phyloP scores from a whole-genome alignment of 2,797 vertebrate species.

The Sebastes jordani region DNA sequence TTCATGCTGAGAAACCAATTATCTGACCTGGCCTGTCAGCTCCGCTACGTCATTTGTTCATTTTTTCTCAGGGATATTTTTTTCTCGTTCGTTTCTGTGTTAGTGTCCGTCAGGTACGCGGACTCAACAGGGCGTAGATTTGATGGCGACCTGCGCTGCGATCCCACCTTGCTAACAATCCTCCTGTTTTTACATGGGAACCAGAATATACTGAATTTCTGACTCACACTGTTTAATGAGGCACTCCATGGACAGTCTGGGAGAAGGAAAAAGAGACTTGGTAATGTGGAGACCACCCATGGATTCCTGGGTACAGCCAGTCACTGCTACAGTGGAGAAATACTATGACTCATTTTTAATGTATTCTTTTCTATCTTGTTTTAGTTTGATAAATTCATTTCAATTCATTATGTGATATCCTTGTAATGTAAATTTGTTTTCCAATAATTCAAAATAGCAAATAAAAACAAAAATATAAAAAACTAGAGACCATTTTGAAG shows the following conservation, averaged over 20 bases:
- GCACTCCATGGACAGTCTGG: not conserved
- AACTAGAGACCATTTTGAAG: too few relatives aligned
- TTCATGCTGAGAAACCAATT: constrained; percentile 58
- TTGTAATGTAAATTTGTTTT: not conserved
- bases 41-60: not conserved
- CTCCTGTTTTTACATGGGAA: constrained; percentile 7
- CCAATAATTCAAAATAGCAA: not conserved
- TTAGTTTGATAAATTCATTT: not conserved
- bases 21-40: constrained; percentile 35
- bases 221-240: constrained; percentile 39
- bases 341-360: not conserved
- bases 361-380: not conserved
- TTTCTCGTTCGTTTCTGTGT: not conserved
- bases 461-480: not conserved
- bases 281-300: not conserved
- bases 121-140: constrained; percentile 13
- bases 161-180: constrained; percentile 24
- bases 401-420: not conserved
- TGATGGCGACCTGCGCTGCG: constrained; percentile 15
- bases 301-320: not conserved
- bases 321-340: not conserved
- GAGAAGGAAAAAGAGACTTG: not conserved
- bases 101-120: not conserved
- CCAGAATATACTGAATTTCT: constrained; percentile 8
- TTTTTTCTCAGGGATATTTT: not conserved